A percentile compares a stretch with the other conserved stretches of the same genome.
phyloP scores from a whole-genome alignment of 2,888 invertebrate genomes.

The Thelaira solivaga region DNA sequence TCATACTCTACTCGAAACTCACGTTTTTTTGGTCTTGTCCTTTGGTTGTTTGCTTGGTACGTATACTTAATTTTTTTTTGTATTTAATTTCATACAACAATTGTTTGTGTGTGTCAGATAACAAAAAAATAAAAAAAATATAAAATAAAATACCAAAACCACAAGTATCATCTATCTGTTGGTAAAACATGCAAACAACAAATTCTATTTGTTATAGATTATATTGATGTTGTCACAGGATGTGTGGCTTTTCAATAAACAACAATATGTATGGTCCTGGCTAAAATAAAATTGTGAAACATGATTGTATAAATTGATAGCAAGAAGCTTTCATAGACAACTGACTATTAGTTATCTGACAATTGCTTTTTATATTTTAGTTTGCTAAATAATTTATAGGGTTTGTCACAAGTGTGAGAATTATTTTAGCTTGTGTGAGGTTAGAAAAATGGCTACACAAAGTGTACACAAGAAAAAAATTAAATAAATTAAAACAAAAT shows the following conservation, averaged over 20 bases:
- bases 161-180: slow-evolving; percentile 28
- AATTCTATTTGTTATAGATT: slow-evolving; percentile 59
- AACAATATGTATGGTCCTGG: slow-evolving; percentile 67
- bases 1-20: slow-evolving; percentile 1
- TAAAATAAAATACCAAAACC: slow-evolving; percentile 12
- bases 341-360: slow-evolving; percentile 5
- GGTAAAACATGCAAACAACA: slow-evolving; percentile 61
- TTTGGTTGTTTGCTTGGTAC: slow-evolving; percentile 17
- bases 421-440: no score
- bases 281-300: slow-evolving; percentile 21
- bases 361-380: slow-evolving; percentile 10
- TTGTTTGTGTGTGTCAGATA: slow-evolving; percentile 2
- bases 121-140: background rate
- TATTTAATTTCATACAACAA: slow-evolving; percentile 38
- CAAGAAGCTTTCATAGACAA: slow-evolving; percentile 11
- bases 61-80: slow-evolving; percentile 25
- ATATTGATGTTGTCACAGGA: slow-evolving; percentile 54
- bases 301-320: background rate
- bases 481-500: no score
- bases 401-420: background rate
- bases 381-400: slow-evolving; percentile 4
- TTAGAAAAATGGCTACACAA: no score
- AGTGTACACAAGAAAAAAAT: no score
- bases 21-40: slow-evolving; percentile 33
- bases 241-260: slow-evolving; percentile 70